These are phyloP conservation scores for Baryphthengus martii DNA, from an alignment of 2,113 vertebrate genomes.

Conservation along the genomic window DNA sequence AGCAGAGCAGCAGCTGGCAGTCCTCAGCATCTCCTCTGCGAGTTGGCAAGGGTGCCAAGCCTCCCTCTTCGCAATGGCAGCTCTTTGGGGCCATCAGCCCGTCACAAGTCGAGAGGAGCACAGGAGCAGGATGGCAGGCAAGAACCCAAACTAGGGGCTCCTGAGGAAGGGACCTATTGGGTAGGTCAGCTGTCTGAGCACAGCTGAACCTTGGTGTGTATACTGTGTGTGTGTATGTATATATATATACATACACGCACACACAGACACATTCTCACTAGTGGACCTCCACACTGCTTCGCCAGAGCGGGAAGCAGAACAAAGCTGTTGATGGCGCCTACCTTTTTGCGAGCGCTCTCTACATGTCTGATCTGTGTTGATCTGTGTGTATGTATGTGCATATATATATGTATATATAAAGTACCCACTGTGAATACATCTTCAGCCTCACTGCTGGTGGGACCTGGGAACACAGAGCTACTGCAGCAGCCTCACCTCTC, in stretches of 20 bases:
- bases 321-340: background rate
- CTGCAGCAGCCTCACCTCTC: background rate
- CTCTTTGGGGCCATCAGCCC: background rate
- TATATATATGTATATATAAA: background rate
- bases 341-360: accelerated
- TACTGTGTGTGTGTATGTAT: accelerated
- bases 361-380: background rate
- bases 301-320: background rate
- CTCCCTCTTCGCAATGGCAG: background rate
- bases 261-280: too few species aligned
- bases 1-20: background rate
- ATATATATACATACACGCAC: too few species aligned
- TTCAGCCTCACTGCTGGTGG: background rate
- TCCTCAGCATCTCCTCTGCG: accelerated
- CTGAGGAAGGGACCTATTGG: background rate
- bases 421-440: background rate
- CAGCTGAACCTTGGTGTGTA: too few species aligned
- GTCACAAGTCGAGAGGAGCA: accelerated
- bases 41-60: background rate
- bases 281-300: too few species aligned
- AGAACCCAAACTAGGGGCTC: background rate
- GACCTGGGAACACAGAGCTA: background rate
- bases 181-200: background rate
- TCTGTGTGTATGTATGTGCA: background rate
- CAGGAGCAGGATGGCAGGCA: background rate